These are phyloP conservation scores for Protobothrops flavoviridis DNA, from an alignment of 2,113 vertebrate species.

Conservation along the genomic window DNA sequence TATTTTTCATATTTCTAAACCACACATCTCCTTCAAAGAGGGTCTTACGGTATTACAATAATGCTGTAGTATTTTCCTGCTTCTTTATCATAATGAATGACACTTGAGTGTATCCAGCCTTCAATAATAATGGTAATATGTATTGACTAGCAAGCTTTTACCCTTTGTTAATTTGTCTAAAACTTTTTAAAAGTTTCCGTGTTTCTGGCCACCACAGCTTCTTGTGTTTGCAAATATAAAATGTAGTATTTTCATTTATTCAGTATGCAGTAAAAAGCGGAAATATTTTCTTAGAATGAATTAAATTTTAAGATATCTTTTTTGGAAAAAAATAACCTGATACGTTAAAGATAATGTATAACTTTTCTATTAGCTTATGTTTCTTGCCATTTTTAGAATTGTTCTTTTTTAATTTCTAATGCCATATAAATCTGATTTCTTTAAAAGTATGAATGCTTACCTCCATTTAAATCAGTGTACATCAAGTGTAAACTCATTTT, in stretches of 20 bases:
- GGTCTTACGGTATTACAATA: background rate
- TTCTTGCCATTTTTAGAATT: background rate
- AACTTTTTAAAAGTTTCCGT: background rate
- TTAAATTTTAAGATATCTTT: background rate
- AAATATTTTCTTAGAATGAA: background rate
- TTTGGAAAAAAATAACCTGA: background rate
- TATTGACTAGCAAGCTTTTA: background rate
- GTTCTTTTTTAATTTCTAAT: background rate
- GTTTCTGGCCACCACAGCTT: background rate
- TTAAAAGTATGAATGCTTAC: background rate
- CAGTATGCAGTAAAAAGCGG: background rate
- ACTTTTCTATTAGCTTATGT: background rate
- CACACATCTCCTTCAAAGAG: background rate
- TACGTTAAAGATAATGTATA: background rate
- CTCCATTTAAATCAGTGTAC: background rate
- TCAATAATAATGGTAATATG: background rate
- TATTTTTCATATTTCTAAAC: background rate
- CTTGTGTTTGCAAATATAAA: background rate
- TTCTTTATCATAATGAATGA: background rate
- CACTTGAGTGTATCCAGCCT: background rate
- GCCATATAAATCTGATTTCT: background rate
- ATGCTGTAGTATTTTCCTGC: background rate
- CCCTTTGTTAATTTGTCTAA: background rate
- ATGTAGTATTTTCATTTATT: background rate
- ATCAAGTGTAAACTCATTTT: background rate